Conservation (phyloP, 2,113 vertebrate species). For the Penelope pileata region DNA sequence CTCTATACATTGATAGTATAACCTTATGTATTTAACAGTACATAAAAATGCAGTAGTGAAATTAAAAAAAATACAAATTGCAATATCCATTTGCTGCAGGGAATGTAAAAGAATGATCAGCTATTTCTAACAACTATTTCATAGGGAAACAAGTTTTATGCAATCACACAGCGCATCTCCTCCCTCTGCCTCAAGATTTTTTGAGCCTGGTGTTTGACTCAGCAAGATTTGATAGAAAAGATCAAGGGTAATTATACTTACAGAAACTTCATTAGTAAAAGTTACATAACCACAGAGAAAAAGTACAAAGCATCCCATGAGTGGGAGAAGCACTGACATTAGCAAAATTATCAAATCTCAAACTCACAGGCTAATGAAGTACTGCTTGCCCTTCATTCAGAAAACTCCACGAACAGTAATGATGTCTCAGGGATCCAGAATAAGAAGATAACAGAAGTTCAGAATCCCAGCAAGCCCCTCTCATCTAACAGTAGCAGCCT, state of each 20-base stretch:
- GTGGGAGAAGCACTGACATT: not conserved
- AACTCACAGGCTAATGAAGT: not conserved
- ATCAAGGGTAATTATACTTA: not conserved
- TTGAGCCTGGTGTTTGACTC: not conserved
- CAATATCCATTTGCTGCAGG: not conserved
- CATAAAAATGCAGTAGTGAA: not conserved
- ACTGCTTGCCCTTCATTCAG: not conserved
- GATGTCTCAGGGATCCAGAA: not conserved
- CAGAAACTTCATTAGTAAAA: not conserved
- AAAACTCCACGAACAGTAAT: not conserved
- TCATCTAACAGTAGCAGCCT: not conserved
- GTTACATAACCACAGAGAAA: not conserved
- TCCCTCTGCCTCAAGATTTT: not conserved
- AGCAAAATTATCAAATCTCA: not conserved
- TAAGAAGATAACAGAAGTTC: not conserved
- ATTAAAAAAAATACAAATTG: not conserved
- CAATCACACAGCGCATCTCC: not conserved
- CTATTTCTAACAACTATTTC: not conserved
- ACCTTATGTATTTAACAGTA: not conserved
- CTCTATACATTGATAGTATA: not conserved
- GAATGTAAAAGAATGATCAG: not conserved
- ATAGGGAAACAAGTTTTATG: not conserved
- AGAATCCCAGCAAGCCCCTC: not conserved
- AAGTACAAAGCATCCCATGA: not conserved
- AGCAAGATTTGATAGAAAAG: not conserved